phyloP scores from a whole-genome alignment of 1,140 invertebrate genomes.

The Musca vetustissima region DNA sequence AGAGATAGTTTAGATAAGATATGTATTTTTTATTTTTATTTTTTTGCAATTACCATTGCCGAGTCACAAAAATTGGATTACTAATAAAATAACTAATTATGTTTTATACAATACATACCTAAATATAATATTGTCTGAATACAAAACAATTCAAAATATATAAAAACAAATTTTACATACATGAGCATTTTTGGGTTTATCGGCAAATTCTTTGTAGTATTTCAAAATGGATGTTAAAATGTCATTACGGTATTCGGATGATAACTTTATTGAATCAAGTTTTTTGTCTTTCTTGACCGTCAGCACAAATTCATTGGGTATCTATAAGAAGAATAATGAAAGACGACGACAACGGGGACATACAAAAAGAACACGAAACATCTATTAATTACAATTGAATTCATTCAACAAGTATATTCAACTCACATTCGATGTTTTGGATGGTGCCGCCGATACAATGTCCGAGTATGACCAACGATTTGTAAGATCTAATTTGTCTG shows the following conservation, averaged over 20 bases:
- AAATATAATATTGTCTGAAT: background rate
- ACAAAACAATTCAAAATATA: too few species aligned
- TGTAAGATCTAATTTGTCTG: constrained; percentile 85
- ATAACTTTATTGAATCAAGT: constrained; percentile 93
- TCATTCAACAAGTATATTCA: constrained; percentile 28
- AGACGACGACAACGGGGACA: too few species aligned
- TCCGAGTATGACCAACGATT: constrained; percentile 92
- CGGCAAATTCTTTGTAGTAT: constrained; percentile 75
- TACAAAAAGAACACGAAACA: background rate
- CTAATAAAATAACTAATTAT: too few species aligned
- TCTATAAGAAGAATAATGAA: too few species aligned
- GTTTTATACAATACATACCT: background rate
- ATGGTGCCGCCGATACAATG: constrained; percentile 74
- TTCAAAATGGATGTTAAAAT: constrained; percentile 89
- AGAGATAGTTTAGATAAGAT: too few species aligned
- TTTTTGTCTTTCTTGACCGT: constrained; percentile 89
- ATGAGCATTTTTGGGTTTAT: constrained; percentile 74
- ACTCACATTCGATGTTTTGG: constrained; percentile 52
- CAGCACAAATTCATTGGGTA: constrained; percentile 77
- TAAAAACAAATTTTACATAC: constrained; percentile 56
- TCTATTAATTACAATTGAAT: background rate
- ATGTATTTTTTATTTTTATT: too few species aligned
- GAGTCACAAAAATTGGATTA: too few species aligned
- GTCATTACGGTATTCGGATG: constrained; percentile 91
- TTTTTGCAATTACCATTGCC: too few species aligned